A percentile compares a stretch with the other conserved stretches of the same genome.
Conservation (phyloP, 2,113 vertebrate genomes). For the Coryphaenoides rupestris region DNA sequence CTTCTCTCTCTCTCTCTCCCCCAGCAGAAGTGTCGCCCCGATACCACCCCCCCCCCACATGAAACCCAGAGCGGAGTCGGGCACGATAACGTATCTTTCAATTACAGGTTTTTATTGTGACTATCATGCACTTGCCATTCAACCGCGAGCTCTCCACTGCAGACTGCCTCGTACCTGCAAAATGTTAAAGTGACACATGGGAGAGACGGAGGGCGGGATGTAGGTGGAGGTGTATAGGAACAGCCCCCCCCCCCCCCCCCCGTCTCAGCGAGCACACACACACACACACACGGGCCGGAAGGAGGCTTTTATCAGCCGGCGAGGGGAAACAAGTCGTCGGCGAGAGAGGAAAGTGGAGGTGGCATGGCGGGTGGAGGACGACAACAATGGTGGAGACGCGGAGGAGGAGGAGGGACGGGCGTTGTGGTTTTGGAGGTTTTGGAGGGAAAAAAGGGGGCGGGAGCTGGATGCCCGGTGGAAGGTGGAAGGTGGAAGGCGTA, state of each 20-base stretch:
- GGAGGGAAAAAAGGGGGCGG: constrained; percentile 14
- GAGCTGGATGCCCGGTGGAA: constrained; percentile 42
- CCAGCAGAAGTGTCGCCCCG: constrained; percentile 60
- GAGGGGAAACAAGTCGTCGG: constrained; percentile 39
- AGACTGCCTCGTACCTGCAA: constrained; percentile 57
- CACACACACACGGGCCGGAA: too few relatives aligned
- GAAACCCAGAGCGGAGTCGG: constrained; percentile 52
- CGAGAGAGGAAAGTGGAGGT: constrained; percentile 28
- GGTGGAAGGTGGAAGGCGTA: too few relatives aligned
- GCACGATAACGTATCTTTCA: constrained; percentile 78
- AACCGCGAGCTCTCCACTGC: constrained; percentile 44
- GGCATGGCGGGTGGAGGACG: neutral
- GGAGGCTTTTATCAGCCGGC: constrained; percentile 59
- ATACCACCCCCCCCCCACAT: constrained; percentile 56
- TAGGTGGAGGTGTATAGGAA: constrained; percentile 67
- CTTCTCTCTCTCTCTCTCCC: constrained; percentile 56
- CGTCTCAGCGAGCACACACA: constrained; percentile 54
- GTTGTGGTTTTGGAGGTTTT: constrained; percentile 24
- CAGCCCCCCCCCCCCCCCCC: too few relatives aligned
- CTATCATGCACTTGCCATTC: constrained; percentile 68
- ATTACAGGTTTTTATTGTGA: constrained; percentile 78
- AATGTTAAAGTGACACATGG: constrained; percentile 63
- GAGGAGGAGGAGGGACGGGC: too few relatives aligned
- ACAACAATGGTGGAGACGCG: neutral
- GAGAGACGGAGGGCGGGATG: too few relatives aligned